Base-by-base conservation (phyloP, 1,140 invertebrate genomes). In the Lepidurus packardi region DNA sequence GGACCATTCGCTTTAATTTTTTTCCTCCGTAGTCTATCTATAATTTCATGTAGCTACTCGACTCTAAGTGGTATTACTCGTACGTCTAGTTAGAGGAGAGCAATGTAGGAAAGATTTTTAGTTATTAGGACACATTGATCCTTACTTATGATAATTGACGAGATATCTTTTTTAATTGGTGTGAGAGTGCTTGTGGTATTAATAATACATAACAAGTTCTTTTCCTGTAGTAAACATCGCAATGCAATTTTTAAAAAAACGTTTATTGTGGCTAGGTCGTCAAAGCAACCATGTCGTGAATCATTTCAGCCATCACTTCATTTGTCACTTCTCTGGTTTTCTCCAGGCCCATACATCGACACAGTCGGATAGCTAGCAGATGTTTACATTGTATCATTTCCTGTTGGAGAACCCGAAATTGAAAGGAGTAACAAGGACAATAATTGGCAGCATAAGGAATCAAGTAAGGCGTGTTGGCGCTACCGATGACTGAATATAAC, bases 141-240 rank as follows among this genome's bases (percentile, higher is more conserved):
- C 1, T 53, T 77, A 16, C 44, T 77, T 34, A 77, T 74, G 24
- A 41, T 44, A 76, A 76, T 43, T 76, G 42, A 34, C 44, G 13
- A 76, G 75, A 76, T 21, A 41, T 24, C 44, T 45, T 76, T 43
- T 43, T 42, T 42, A 75, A 24, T 43, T 42, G 34, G 74, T 75
- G 42, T 43, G 42, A 16, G 42, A 42, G 34, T 75, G 74, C 34
- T 43, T 75, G 74, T 41, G 42, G 74, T 65, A 77, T 47, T 77
- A 43, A 47, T 77, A 34, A 77, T 41, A 77, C 76, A 77, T 77
- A 11, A 45, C 77, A 4, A 78, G 73, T 75, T 78, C 78, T 34
- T 43, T 74, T 24, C 53, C 53, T 65, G 53, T 65, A 65, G 34
- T 2, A 34, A 34, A 65, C 9, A 6, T 9, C 6, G 5, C 3